These are phyloP conservation scores for Ataeniobius toweri DNA, from an alignment of 2,797 vertebrate genomes.

Conservation along the genomic window DNA sequence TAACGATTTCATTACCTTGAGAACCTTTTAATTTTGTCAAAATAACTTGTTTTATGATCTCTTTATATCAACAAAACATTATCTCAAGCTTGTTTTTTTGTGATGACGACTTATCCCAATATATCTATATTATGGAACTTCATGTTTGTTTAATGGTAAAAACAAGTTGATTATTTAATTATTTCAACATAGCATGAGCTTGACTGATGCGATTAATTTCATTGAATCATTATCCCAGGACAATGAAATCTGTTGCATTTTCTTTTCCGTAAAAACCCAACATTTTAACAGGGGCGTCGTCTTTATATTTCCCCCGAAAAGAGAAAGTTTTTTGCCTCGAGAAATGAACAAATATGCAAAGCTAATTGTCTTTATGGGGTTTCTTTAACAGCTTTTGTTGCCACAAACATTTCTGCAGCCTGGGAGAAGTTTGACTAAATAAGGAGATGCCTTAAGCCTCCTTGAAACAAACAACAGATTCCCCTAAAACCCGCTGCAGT, in stretches of 20 bases:
- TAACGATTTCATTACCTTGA: too few relatives aligned
- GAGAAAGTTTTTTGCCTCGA: neutral
- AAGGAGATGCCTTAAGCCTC: slow-evolving; percentile 24
- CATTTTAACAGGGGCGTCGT: neutral
- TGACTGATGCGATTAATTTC: neutral
- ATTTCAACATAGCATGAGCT: too few relatives aligned
- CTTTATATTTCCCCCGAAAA: neutral
- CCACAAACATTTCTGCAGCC: slow-evolving; percentile 5
- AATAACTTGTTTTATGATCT: too few relatives aligned
- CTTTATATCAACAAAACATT: too few relatives aligned
- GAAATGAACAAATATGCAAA: neutral
- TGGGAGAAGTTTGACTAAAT: slow-evolving; percentile 16
- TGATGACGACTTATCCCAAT: too few relatives aligned
- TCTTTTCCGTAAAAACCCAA: too few relatives aligned
- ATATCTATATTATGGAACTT: too few relatives aligned
- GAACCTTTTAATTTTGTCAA: too few relatives aligned
- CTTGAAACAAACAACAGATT: slow-evolving; percentile 41
- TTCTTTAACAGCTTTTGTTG: neutral
- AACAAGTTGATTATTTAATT: too few relatives aligned
- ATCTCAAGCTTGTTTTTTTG: too few relatives aligned
- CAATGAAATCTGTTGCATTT: neutral
- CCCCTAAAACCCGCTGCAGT: slow-evolving; percentile 4
- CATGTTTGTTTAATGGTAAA: too few relatives aligned
- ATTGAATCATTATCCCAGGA: neutral
- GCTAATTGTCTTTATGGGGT: neutral